These are phyloP conservation scores for Diloba caeruleocephala DNA, from an alignment of 2,888 invertebrate genomes.

Conservation along the genomic window DNA sequence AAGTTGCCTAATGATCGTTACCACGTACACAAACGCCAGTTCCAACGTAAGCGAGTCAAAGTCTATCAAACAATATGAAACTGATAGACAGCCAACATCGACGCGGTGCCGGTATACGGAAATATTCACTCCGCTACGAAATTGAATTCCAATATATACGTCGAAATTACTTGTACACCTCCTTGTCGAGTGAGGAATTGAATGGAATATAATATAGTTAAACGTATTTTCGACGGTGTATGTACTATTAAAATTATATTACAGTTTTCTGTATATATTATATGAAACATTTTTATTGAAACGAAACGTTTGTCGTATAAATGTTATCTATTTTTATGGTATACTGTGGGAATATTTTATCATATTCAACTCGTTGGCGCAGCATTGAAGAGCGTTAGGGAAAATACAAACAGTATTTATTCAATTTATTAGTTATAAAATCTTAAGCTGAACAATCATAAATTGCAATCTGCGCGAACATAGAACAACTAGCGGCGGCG, in stretches of 20 bases:
- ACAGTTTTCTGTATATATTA: constrained; percentile 37
- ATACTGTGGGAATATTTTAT: constrained; percentile 52
- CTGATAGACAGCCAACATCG: constrained; percentile 62
- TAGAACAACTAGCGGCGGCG: constrained; percentile 78
- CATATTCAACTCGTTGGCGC: constrained; percentile 52
- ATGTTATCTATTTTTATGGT: constrained; percentile 49
- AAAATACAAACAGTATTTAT: constrained; percentile 52
- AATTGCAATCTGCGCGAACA: constrained; percentile 75
- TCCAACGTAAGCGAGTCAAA: constrained; percentile 42
- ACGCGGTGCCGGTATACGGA: constrained; percentile 41
- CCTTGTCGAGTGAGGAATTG: constrained; percentile 58
- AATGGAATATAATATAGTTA: constrained; percentile 58
- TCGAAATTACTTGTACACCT: constrained; percentile 53
- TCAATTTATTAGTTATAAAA: constrained; percentile 72
- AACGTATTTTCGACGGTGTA: constrained; percentile 50
- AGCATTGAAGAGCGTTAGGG: constrained; percentile 32
- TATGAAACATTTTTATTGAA: constrained; percentile 54
- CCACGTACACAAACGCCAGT: constrained; percentile 41
- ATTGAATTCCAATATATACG: constrained; percentile 64
- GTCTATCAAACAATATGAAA: constrained; percentile 59
- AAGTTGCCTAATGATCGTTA: constrained; percentile 53
- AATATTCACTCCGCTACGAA: constrained; percentile 60
- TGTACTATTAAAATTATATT: constrained; percentile 44
- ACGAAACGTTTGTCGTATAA: constrained; percentile 41
- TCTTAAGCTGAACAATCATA: constrained; percentile 80